phyloP scores from a whole-genome alignment of 2,797 vertebrate species.

The Psittacula derbiana region DNA sequence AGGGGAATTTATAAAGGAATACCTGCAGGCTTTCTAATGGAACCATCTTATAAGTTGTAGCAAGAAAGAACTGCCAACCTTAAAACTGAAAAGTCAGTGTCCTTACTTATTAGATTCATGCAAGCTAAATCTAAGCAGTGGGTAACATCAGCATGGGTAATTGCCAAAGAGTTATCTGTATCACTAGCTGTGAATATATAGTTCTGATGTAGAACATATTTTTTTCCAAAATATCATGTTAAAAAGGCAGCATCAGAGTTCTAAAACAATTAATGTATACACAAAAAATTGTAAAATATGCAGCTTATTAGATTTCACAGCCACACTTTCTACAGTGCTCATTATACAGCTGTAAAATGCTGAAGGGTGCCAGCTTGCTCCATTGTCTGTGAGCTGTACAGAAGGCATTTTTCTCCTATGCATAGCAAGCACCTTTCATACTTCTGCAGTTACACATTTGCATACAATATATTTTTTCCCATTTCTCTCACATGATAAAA shows the following conservation, averaged over 20 bases:
- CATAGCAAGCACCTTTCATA: slow-evolving; percentile 29
- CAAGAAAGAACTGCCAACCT: slow-evolving; percentile 1
- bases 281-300: background rate
- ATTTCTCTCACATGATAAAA: background rate
- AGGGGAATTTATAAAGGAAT: slow-evolving; percentile 15
- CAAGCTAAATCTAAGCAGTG: background rate
- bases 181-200: background rate
- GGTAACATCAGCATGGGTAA: background rate
- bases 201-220: background rate
- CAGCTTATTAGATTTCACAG: slow-evolving; percentile 52
- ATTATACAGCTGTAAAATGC: slow-evolving; percentile 38
- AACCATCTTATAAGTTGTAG: slow-evolving; percentile 12
- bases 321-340: slow-evolving; percentile 24
- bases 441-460: slow-evolving; percentile 33
- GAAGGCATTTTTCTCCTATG: slow-evolving; percentile 4
- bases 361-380: background rate
- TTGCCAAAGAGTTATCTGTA: background rate
- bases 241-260: background rate
- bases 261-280: slow-evolving; percentile 46
- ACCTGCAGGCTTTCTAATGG: background rate
- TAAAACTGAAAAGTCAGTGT: background rate
- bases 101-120: background rate
- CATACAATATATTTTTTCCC: slow-evolving; percentile 4
- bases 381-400: background rate
- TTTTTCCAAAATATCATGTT: background rate